Percentiles rank a stretch among this genome's conserved stretches.
Evolutionary conservation across 1,140 invertebrate genomes (phyloP).

Genomic region (Oscheius sp.): DNA sequence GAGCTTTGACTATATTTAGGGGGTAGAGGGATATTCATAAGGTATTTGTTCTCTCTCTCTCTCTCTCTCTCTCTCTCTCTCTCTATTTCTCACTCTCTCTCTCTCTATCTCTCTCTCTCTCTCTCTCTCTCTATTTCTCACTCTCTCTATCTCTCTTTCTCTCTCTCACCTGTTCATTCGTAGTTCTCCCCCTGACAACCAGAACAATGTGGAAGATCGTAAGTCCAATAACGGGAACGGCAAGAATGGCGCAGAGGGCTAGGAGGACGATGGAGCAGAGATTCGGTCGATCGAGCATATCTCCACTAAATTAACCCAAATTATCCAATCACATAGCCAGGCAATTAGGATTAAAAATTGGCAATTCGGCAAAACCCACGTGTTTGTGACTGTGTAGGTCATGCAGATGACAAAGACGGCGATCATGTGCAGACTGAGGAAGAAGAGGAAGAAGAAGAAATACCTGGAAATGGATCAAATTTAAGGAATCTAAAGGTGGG

Average conservation of each 20-base stretch:
- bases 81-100: too few species aligned
- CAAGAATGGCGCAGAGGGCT: constrained; percentile 80
- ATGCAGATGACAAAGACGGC: constrained; percentile 89
- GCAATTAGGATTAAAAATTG: constrained; percentile 64
- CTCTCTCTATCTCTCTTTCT: too few species aligned
- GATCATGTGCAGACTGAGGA: constrained; percentile 92
- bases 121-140: too few species aligned
- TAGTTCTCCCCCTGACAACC: constrained; percentile 94
- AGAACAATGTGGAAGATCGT: constrained; percentile 96
- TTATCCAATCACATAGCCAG: too few species aligned
- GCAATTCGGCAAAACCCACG: constrained; percentile 70
- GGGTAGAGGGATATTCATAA: too few species aligned
- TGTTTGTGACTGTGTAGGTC: constrained; percentile 75
- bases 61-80: too few species aligned
- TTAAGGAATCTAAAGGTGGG: constrained; percentile 92
- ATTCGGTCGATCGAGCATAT: constrained; percentile 71
- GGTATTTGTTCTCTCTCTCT: too few species aligned
- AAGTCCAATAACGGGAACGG: constrained; percentile 93
- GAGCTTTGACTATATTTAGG: too few species aligned
- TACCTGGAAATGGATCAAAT: constrained; percentile 83
- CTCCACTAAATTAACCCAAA: too few species aligned
- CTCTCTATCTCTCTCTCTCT: too few species aligned
- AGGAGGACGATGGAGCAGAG: constrained; percentile 76
- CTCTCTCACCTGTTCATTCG: constrained; percentile 96
- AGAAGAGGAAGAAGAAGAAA: constrained; percentile 96